phyloP scores from a whole-genome alignment of 37 sponge, comb jelly and placozoan species.

The Tethya wilhelma region DNA sequence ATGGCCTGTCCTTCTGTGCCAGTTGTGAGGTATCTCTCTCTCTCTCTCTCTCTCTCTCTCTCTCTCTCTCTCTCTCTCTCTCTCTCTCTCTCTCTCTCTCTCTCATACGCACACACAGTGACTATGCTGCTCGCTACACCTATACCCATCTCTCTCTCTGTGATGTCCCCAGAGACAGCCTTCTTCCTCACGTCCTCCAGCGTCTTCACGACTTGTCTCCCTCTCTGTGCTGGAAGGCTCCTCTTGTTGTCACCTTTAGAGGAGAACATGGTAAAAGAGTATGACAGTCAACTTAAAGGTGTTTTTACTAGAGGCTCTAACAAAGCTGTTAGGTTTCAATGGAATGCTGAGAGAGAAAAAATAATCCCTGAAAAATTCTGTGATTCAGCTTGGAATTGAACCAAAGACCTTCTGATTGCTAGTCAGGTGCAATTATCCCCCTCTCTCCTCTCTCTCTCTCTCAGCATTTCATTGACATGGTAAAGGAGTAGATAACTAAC shows the following conservation, averaged over 20 bases:
- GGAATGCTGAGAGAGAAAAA: no score
- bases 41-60: constrained; percentile 32
- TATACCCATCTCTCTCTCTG: background rate
- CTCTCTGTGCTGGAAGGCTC: constrained; percentile 10
- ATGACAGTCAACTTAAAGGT: background rate
- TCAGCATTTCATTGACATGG: no score
- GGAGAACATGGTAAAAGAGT: constrained; percentile 42
- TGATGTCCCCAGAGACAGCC: background rate
- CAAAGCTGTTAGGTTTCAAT: no score
- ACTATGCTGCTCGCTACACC: background rate
- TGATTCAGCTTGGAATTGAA: no score
- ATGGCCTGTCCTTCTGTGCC: no score
- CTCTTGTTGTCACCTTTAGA: constrained; percentile 44
- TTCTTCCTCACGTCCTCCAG: background rate
- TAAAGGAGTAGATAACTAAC: no score
- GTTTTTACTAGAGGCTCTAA: no score
- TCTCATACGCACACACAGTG: constrained; percentile 2
- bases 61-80: constrained; percentile 28
- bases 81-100: constrained; percentile 32
- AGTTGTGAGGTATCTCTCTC: no score
- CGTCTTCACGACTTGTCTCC: background rate
- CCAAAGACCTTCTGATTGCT: no score
- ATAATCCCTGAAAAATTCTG: no score
- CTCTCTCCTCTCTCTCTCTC: no score
- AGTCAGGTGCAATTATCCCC: no score